These are phyloP conservation scores for Piscicola geometra DNA, from an alignment of 2,888 invertebrate genomes.

Conservation along the genomic window DNA sequence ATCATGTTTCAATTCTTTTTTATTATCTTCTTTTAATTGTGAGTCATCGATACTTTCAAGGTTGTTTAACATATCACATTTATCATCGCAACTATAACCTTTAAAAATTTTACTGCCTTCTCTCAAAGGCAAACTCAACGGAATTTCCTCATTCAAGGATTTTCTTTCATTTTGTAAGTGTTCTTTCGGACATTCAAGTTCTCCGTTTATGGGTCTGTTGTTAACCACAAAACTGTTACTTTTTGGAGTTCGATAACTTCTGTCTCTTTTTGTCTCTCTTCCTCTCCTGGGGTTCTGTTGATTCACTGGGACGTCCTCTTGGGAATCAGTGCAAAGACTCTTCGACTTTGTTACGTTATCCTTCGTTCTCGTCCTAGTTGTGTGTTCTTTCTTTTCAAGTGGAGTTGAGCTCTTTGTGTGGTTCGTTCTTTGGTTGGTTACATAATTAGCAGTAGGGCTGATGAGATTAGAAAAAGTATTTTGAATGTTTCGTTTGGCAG, in stretches of 20 bases:
- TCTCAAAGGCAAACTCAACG: no score
- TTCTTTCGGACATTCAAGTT: neutral
- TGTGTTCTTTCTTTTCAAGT: neutral
- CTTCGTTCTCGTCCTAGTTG: neutral
- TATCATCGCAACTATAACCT: no score
- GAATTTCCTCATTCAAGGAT: neutral
- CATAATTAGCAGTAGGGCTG: no score
- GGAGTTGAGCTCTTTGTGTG: neutral
- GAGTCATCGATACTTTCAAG: no score
- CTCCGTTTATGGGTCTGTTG: neutral
- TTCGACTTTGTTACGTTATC: neutral
- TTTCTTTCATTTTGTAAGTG: neutral
- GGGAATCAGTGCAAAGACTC: neutral
- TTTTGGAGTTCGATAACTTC: neutral
- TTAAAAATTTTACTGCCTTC: no score
- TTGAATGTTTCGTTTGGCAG: neutral
- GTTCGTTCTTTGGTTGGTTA: no score
- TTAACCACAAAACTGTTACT: neutral
- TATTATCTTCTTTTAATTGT: no score
- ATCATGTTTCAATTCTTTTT: neutral
- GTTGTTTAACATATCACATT: neutral
- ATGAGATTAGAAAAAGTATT: neutral
- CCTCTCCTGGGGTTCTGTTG: neutral
- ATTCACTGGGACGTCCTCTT: no score
- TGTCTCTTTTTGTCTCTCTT: slow-evolving; percentile 2